Conservation (phyloP, 2,888 invertebrate species). For the Lepas anatifera region DNA sequence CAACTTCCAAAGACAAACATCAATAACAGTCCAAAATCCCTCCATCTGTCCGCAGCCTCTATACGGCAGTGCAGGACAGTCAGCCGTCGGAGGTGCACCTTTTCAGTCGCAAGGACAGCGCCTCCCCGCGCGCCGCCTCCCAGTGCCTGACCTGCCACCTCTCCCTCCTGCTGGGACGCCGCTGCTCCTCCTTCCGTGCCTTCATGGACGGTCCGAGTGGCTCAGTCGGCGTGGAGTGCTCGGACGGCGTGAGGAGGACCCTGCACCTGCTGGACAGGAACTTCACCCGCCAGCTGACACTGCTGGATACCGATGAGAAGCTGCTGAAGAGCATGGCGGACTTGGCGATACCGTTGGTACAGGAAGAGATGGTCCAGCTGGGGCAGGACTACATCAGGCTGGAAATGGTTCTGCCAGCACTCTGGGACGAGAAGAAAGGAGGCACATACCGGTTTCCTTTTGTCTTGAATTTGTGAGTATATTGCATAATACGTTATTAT, state of each 20-base stretch:
- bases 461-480: background rate
- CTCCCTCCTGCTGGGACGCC: background rate
- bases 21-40: too few species aligned
- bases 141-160: background rate
- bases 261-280: background rate
- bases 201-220: background rate
- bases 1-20: too few species aligned
- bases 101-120: background rate
- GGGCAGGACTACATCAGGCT: background rate
- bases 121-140: background rate
- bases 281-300: background rate
- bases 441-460: background rate
- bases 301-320: background rate
- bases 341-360: background rate
- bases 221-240: background rate
- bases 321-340: background rate
- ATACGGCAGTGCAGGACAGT: background rate
- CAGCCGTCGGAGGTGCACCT: background rate
- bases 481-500: too few species aligned
- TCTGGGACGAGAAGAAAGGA: background rate
- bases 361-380: background rate
- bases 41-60: background rate
- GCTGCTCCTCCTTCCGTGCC: background rate
- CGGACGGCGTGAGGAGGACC: background rate
- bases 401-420: background rate